Evolutionary conservation across 2,797 vertebrate genomes (phyloP).

Genomic region (Thamnophis elegans): DNA sequence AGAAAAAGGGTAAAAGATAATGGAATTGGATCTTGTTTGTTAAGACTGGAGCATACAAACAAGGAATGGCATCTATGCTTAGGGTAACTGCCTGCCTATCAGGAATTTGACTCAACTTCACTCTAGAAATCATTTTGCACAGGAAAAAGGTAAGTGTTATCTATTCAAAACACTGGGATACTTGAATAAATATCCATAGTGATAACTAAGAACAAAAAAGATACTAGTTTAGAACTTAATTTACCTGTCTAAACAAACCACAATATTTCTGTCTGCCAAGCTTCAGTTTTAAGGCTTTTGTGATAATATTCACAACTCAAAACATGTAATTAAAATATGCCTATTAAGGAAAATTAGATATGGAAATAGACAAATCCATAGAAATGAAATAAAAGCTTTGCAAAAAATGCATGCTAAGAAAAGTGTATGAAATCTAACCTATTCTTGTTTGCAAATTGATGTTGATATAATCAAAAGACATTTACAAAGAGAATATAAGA

Average conservation of each 20-base stretch:
- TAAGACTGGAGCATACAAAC: neutral
- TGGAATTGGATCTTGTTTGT: neutral
- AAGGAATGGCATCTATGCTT: neutral
- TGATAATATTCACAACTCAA: neutral
- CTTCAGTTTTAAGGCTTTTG: neutral
- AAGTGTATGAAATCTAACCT: neutral
- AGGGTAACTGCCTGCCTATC: neutral
- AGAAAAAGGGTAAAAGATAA: neutral
- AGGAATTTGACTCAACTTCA: neutral
- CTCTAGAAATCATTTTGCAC: neutral
- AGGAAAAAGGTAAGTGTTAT: neutral
- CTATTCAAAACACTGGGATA: neutral
- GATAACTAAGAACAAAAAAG: neutral
- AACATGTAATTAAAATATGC: no score
- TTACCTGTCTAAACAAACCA: neutral
- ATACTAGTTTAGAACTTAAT: neutral
- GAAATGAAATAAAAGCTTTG: neutral
- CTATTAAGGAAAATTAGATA: neutral
- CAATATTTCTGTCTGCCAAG: neutral
- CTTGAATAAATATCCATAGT: neutral
- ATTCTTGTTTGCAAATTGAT: neutral
- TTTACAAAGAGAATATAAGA: neutral
- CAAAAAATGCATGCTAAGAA: neutral
- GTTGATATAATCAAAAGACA: neutral
- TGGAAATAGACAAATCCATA: neutral